These are phyloP conservation scores for Micromesistius poutassou DNA, from an alignment of 2,797 vertebrate genomes.

Conservation along the genomic window DNA sequence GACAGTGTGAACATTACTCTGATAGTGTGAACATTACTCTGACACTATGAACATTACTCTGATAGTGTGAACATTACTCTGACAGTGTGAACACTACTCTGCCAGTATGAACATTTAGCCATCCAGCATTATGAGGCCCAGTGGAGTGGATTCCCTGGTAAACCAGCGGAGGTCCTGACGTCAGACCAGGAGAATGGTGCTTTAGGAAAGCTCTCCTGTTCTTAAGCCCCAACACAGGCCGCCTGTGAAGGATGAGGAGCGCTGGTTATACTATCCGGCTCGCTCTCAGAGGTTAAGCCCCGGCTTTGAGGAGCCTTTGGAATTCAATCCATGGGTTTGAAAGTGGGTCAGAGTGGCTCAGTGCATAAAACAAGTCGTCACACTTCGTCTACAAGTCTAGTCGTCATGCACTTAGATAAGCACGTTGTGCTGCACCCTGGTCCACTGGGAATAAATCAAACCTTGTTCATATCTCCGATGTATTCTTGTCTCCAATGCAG, in stretches of 20 bases:
- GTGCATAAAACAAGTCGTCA: not conserved
- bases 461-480: not conserved
- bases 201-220: constrained; percentile 54
- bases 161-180: constrained; percentile 47
- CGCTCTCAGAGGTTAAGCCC: constrained; percentile 38
- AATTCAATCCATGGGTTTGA: constrained; percentile 30
- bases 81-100: no score
- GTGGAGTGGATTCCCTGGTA: constrained; percentile 41
- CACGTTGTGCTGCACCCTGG: not conserved
- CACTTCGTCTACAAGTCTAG: not conserved
- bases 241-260: constrained; percentile 29
- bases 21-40: no score
- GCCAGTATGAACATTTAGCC: no score
- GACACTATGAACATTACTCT: no score
- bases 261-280: constrained; percentile 48
- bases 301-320: constrained; percentile 36
- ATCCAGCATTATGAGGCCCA: no score
- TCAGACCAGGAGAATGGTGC: constrained; percentile 49
- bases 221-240: constrained; percentile 36
- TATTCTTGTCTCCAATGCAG: not conserved
- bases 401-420: not conserved
- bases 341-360: constrained; percentile 28
- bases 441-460: not conserved
- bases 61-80: no score
- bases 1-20: no score